Evolutionary conservation across 2,113 vertebrate species (phyloP), one percentile per base, ranked within the genome.

Genomic region (Phasianus colchicus): DNA sequence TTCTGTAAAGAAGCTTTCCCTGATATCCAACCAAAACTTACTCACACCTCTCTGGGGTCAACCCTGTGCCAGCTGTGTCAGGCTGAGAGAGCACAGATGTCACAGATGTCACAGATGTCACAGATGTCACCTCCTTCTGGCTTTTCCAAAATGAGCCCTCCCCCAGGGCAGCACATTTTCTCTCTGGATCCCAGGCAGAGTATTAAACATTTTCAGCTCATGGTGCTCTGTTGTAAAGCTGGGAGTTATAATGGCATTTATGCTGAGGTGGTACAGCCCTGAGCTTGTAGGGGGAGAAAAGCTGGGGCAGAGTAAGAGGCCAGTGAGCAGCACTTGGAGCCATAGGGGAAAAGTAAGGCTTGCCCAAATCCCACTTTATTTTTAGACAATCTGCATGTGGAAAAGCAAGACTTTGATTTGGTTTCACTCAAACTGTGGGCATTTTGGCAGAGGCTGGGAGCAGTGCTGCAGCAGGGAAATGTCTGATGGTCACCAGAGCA

Each of bases 121-220:
- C 15, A 9, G 45, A 20, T 48, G 47, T 22, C 47, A 48, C 42
- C 40, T 25, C 4, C 27, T 34, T n/a, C 47, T 9, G 17, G 24
- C 22, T 74, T 15, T 10, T 47, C 47, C 71, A 11, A 36, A 47
- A 8, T 0, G 20, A 4, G 60, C 66, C 1, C 0, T 27, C 50
- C 65, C n/a, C 34, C 45, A 32, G 29, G 27, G 9, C 14, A 66
- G 9, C 27, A 3, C 21, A 1, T 14, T 14, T 32, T 8, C 27
- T 10, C 63, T 30, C 70, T 65, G 43, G 25, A 30, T 75, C 63
- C 48, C 54, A 92, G 71, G 40, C 7, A 1, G 27, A 22, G 30
- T 40, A 70, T 74, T 86, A 86, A 82, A 78, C 45, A 77, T 86
- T 72, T 36, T 82, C 70, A 61, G 48, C 77, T 89, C 3, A 0